Percentiles rank a stretch among this genome's conserved stretches.
Conservation (phyloP, 2,797 vertebrate species). For the Urosaurus nigricauda region DNA sequence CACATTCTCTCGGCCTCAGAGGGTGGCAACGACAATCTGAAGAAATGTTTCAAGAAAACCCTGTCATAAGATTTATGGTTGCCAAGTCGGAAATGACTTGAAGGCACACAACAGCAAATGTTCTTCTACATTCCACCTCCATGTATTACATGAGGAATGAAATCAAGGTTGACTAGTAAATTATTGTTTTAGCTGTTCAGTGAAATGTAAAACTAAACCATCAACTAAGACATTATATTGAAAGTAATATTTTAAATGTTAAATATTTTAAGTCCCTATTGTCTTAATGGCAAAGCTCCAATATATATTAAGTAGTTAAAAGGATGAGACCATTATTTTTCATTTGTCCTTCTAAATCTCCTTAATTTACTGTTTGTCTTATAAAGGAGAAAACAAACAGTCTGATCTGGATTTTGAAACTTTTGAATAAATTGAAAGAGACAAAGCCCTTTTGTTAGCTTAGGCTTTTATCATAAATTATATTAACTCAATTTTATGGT, state of each 20-base stretch:
- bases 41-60: no score
- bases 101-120: background rate
- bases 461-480: conserved; percentile 35
- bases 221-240: background rate
- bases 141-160: background rate
- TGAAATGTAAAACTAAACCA: background rate
- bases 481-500: conserved; percentile 20
- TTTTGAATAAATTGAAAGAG: conserved; percentile 21
- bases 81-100: no score
- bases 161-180: background rate
- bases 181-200: background rate
- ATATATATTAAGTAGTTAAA: background rate
- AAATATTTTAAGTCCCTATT: background rate
- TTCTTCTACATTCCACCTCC: conserved; percentile 1
- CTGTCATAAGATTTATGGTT: no score
- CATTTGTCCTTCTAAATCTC: conserved; percentile 6
- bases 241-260: background rate
- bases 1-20: no score
- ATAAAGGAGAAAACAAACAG: conserved; percentile 3
- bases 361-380: background rate
- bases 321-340: background rate
- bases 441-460: conserved; percentile 24
- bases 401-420: background rate
- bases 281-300: background rate
- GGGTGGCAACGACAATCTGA: no score